Conservation (phyloP, 1,140 invertebrate species). For the Zaprionus lachaisei region DNA sequence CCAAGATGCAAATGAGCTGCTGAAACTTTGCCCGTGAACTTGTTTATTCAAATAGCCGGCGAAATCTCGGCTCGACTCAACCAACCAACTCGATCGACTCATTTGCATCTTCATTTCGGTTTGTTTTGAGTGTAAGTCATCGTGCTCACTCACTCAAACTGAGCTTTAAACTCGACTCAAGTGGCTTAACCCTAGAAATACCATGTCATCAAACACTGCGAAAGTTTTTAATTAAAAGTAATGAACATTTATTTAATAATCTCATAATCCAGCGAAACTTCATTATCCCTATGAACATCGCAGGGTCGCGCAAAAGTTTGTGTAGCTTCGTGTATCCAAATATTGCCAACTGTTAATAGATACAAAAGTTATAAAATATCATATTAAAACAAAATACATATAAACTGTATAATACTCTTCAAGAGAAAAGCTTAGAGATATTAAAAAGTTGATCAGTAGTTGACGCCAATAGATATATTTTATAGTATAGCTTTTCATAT, state of each 20-base stretch:
- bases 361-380: conserved; percentile 88
- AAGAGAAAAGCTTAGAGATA: too few species aligned
- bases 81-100: conserved; percentile 9
- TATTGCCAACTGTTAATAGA: conserved; percentile 93
- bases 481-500: too few species aligned
- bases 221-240: conserved; percentile 18
- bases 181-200: conserved; percentile 33
- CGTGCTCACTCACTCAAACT: conserved; percentile 17
- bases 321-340: conserved; percentile 96
- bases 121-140: conserved; percentile 39
- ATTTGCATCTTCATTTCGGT: conserved; percentile 22
- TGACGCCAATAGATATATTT: too few species aligned
- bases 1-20: conserved; percentile 65
- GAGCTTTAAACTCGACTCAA: conserved; percentile 24
- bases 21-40: conserved; percentile 77
- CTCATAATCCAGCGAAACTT: conserved; percentile 65
- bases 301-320: conserved; percentile 95
- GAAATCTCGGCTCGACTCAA: conserved; percentile 18
- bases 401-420: background rate
- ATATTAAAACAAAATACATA: conserved; percentile 87
- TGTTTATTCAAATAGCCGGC: conserved; percentile 78
- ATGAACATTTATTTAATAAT: conserved; percentile 68
- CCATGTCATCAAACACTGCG: background rate
- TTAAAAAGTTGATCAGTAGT: too few species aligned
- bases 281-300: conserved; percentile 85